Evolutionary conservation across 2,888 invertebrate species (phyloP), one percentile per base, ranked within the genome.

Genomic region (Sisyra terminalis): DNA sequence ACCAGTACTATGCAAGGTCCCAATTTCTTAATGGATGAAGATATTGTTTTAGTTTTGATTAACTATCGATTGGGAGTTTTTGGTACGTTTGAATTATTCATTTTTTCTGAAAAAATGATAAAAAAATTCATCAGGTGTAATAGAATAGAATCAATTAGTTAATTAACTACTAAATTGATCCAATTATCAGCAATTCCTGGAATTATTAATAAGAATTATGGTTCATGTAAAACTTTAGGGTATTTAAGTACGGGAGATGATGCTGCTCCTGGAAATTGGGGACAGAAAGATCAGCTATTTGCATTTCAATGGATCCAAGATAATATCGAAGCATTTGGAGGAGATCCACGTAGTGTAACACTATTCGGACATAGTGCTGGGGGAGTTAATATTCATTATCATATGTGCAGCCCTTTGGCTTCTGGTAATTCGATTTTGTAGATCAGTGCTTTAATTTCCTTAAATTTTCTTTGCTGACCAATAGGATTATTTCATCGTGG

Each of bases 361-460:
- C 51, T 69, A 42, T 64, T 65, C 45, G 69, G 69, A 3, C 63
- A 65, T 50, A 69, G 69, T 51, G 65, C 63, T 3, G 69, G 69
- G 1, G 64, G 58, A 2, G 58, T 60, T 9, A 59, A 64, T 16
- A 59, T 61, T 2, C 68, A 69, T 44, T 55, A 66, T 52, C 68
- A 69, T 46, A 55, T 69, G 48, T 42, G 69, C 10, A 67, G 65
- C 47, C 56, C 58, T 9, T 47, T 38, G 3, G 16, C 38, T 1
- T 16, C 15, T 16, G 38, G 38, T 38, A 38, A 24, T 24, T 24
- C 7, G 3, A 24, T 24, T 24, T 24, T 24, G 7, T 24, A n/a
- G n/a, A n/a, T n/a, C n/a, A n/a, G n/a, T n/a, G n/a, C n/a, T n/a
- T n/a, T n/a, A n/a, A n/a, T n/a, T n/a, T n/a, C n/a, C n/a, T n/a